A percentile compares a stretch with the other conserved stretches of the same genome.
Conservation (phyloP, 2,797 vertebrate genomes). For the Diplodus sargus region DNA sequence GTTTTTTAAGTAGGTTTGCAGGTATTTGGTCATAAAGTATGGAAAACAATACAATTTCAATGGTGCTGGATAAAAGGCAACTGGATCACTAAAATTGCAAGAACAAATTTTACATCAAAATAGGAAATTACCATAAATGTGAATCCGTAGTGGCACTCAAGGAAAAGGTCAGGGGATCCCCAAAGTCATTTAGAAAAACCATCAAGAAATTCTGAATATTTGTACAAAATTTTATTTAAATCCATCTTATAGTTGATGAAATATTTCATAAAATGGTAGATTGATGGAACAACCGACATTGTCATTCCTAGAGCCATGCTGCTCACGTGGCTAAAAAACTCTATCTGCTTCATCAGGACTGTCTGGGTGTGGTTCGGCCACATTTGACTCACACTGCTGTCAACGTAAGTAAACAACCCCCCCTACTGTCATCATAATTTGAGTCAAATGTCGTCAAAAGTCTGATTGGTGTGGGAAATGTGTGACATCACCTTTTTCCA, state of each 20-base stretch:
- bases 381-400: constrained; percentile 4
- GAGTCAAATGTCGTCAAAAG: constrained; percentile 5
- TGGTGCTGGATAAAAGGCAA: background rate
- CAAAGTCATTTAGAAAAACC: background rate
- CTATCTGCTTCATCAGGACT: background rate
- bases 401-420: constrained; percentile 4
- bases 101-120: background rate
- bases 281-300: background rate
- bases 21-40: background rate
- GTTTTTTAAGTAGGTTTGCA: background rate
- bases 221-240: background rate
- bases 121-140: background rate
- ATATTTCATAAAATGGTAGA: background rate
- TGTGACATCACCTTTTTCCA: constrained; percentile 10
- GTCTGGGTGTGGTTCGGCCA: constrained; percentile 21
- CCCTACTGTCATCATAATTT: constrained; percentile 9
- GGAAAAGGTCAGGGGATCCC: background rate
- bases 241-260: background rate
- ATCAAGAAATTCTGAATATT: background rate
- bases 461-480: constrained; percentile 10
- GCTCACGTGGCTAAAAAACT: background rate
- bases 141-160: background rate
- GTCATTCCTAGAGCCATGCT: background rate
- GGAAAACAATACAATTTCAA: background rate
- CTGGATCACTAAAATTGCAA: background rate